Conservation (phyloP, 2,888 invertebrate genomes). For the Ctena decussata region DNA sequence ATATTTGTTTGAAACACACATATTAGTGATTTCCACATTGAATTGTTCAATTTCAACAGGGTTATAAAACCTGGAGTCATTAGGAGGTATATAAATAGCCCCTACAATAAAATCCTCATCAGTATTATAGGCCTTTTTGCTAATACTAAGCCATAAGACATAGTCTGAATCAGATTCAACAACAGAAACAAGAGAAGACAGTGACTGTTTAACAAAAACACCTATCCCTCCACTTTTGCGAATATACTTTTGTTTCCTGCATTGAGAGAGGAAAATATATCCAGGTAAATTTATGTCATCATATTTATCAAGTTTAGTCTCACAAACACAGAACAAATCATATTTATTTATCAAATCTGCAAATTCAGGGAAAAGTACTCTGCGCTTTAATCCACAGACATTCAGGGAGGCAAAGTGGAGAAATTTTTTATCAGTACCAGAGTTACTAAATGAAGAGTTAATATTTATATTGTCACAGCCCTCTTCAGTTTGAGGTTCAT, state of each 20-base stretch:
- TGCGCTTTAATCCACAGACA: not conserved
- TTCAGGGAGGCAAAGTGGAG: not conserved
- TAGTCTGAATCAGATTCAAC: slow-evolving; percentile 4
- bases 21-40: not conserved
- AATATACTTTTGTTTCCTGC: not conserved
- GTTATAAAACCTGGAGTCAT: not conserved
- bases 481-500: not conserved
- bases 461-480: not conserved
- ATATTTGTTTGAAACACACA: slow-evolving; percentile 7
- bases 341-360: not conserved
- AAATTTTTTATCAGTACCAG: not conserved
- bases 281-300: not conserved
- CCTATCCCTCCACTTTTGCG: slow-evolving; percentile 1
- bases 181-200: not conserved
- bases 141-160: not conserved
- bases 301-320: slow-evolving; percentile 1
- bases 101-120: not conserved
- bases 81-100: not conserved
- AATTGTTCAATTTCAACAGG: not conserved
- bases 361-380: slow-evolving; percentile 6
- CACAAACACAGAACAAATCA: slow-evolving; percentile 1
- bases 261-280: not conserved
- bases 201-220: slow-evolving; percentile 1
- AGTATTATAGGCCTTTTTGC: not conserved
- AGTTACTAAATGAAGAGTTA: not conserved